phyloP scores from a whole-genome alignment of 2,888 invertebrate genomes.

The Malthinus seriepunctatus region DNA sequence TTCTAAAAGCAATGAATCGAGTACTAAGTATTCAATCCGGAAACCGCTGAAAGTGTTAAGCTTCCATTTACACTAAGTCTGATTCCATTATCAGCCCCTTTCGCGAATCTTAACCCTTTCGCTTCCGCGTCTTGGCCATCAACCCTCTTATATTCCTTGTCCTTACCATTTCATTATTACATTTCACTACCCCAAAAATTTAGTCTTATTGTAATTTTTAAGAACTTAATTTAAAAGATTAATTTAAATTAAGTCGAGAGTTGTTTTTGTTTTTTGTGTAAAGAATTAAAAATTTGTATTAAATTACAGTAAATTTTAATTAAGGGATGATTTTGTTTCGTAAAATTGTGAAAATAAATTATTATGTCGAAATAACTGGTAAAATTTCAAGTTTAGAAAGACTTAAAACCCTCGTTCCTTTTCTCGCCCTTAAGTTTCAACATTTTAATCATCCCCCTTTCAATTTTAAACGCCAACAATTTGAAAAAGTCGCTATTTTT shows the following conservation, averaged over 20 bases:
- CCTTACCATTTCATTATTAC: slow-evolving; percentile 18
- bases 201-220: slow-evolving; percentile 2
- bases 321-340: no score
- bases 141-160: slow-evolving; percentile 3
- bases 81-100: slow-evolving; percentile 55
- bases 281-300: no score
- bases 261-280: no score
- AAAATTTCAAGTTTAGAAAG: slow-evolving; percentile 19
- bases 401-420: slow-evolving; percentile 23
- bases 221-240: background rate
- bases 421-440: slow-evolving; percentile 21
- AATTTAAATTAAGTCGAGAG: no score
- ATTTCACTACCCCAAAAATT: slow-evolving; percentile 16
- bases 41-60: slow-evolving; percentile 56
- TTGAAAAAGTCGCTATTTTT: background rate
- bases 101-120: slow-evolving; percentile 52
- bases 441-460: slow-evolving; percentile 40
- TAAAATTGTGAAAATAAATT: slow-evolving; percentile 18
- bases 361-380: slow-evolving; percentile 11
- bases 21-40: slow-evolving; percentile 54
- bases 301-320: no score
- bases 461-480: background rate
- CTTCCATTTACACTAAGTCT: slow-evolving; percentile 56
- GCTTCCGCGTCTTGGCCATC: slow-evolving; percentile 33
- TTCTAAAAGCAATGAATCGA: slow-evolving; percentile 53